Conservation (phyloP, 2,797 vertebrate species). For the Melanotaenia maccullochi region DNA sequence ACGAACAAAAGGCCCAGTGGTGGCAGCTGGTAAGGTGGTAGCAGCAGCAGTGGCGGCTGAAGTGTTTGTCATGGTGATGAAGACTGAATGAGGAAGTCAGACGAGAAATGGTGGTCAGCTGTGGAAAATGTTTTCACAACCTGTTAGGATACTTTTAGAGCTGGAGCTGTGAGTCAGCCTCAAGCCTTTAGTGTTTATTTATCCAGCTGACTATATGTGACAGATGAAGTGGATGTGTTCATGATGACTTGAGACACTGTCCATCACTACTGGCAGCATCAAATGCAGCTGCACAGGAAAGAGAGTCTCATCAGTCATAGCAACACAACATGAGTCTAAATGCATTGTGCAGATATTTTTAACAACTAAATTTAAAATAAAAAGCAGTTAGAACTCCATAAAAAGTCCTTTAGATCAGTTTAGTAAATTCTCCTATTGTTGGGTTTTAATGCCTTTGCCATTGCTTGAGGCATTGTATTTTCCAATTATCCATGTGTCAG, state of each 20-base stretch:
- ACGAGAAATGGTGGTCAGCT: not conserved
- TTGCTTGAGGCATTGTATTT: not conserved
- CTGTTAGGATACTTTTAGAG: constrained; percentile 2
- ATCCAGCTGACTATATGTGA: constrained; percentile 7
- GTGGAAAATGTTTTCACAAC: constrained; percentile 5
- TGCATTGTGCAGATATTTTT: not conserved
- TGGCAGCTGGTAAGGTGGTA: constrained; percentile 71
- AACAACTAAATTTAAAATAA: not conserved
- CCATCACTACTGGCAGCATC: constrained; percentile 8
- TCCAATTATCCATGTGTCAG: not conserved
- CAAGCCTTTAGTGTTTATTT: not conserved
- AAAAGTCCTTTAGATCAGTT: not conserved
- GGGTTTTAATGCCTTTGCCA: not conserved
- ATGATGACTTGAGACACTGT: constrained; percentile 11
- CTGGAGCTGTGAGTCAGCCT: not conserved
- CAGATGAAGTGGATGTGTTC: constrained; percentile 1
- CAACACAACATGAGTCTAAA: not conserved
- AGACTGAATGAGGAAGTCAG: constrained; percentile 67
- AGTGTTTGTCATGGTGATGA: constrained; percentile 77
- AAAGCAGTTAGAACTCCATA: not conserved
- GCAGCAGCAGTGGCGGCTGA: constrained; percentile 69
- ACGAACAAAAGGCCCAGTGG: constrained; percentile 68
- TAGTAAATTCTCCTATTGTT: not conserved
- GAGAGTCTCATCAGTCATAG: not conserved
- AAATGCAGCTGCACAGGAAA: not conserved